phyloP scores from a whole-genome alignment of 2,888 invertebrate species.

The Eilema sororculum region DNA sequence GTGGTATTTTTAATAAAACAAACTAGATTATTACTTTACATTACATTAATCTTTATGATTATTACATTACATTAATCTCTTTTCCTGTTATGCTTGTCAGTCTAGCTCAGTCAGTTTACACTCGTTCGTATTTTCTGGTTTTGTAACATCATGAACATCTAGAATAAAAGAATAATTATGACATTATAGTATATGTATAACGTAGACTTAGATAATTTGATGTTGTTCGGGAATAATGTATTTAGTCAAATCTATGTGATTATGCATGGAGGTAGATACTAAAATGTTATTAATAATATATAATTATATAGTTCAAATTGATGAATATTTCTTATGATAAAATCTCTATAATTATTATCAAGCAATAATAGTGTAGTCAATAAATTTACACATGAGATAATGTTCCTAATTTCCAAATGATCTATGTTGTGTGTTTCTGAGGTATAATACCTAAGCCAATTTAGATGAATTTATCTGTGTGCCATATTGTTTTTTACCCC shows the following conservation, averaged over 20 bases:
- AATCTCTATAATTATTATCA: constrained; percentile 6
- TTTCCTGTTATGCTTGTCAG: not conserved
- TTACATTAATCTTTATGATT: too few relatives aligned
- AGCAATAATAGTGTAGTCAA: constrained; percentile 5
- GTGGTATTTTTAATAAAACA: not conserved
- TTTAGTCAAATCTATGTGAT: constrained; percentile 24
- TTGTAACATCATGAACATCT: constrained; percentile 23
- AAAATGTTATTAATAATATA: not conserved
- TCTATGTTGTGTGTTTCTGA: constrained; percentile 28
- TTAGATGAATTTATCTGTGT: constrained; percentile 57
- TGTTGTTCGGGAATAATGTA: constrained; percentile 34
- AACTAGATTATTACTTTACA: too few relatives aligned
- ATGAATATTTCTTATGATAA: not conserved
- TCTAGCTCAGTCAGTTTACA: too few relatives aligned
- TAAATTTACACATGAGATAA: constrained; percentile 20
- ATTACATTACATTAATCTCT: too few relatives aligned
- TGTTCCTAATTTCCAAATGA: constrained; percentile 31
- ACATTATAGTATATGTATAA: constrained; percentile 24
- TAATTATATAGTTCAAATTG: not conserved
- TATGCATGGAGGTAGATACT: not conserved
- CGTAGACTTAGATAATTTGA: constrained; percentile 30
- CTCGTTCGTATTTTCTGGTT: constrained; percentile 5
- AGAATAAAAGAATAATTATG: constrained; percentile 7
- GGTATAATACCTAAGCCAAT: constrained; percentile 22
- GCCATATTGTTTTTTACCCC: constrained; percentile 65